Conservation (phyloP, 2,888 invertebrate species). For the Zaprionus bogoriensis region DNA sequence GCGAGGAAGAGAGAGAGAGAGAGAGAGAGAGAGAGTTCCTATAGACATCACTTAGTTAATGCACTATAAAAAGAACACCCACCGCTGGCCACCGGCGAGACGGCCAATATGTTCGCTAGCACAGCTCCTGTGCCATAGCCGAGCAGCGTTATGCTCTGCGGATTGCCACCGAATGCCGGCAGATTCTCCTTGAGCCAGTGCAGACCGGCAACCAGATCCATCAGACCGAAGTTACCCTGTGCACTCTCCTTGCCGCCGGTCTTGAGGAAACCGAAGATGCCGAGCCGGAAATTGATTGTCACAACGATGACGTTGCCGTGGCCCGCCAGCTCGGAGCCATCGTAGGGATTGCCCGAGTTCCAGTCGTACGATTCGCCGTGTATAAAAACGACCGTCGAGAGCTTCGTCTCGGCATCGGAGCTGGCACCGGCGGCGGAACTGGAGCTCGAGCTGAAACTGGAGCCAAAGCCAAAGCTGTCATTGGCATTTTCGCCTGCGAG, state of each 20-base stretch:
- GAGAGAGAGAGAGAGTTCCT: not conserved
- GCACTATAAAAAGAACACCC: constrained; percentile 55
- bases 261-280: constrained; percentile 94
- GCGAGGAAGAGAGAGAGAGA: not conserved
- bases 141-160: constrained; percentile 95
- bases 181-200: constrained; percentile 98
- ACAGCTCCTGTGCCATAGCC: constrained; percentile 99
- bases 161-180: constrained; percentile 97
- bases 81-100: constrained; percentile 98
- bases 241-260: constrained; percentile 94
- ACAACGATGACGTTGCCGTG: constrained; percentile 94
- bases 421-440: not conserved
- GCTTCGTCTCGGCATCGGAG: constrained; percentile 51
- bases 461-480: not conserved
- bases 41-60: not conserved
- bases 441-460: constrained; percentile 6
- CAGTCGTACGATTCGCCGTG: constrained; percentile 98
- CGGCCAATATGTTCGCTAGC: constrained; percentile 96
- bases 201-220: constrained; percentile 96
- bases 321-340: constrained; percentile 96
- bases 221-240: constrained; percentile 95
- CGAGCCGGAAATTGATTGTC: constrained; percentile 95
- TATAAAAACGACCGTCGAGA: constrained; percentile 94
- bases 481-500: constrained; percentile 20
- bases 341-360: constrained; percentile 98